Percentiles rank a stretch among this genome's conserved stretches.
Conservation (phyloP, 92 coral and sea anemone genomes). For the Porites rus region DNA sequence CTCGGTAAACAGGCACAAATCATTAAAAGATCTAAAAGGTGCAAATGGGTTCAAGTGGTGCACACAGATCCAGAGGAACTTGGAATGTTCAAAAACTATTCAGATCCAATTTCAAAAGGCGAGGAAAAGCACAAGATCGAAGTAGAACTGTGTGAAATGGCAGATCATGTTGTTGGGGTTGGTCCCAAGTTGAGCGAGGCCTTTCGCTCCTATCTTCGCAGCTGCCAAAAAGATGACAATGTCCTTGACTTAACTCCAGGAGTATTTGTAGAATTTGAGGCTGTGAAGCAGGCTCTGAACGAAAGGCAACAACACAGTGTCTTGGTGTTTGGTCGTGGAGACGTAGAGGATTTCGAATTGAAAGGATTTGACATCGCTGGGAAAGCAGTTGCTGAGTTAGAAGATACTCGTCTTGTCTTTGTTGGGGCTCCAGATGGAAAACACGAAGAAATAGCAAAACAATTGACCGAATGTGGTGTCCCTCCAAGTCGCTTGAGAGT, state of each 20-base stretch:
- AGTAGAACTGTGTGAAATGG: slow-evolving; percentile 36
- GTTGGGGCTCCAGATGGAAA: slow-evolving; percentile 25
- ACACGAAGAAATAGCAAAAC: slow-evolving; percentile 24
- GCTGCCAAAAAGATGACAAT: background rate
- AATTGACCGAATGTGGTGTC: background rate
- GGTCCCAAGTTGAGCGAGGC: slow-evolving; percentile 23
- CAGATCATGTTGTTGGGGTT: slow-evolving; percentile 17
- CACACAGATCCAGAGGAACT: slow-evolving; percentile 1
- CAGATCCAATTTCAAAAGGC: slow-evolving; percentile 16
- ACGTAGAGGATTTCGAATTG: background rate
- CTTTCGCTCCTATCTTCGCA: slow-evolving; percentile 2
- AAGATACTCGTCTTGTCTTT: slow-evolving; percentile 6
- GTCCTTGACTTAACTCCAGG: slow-evolving; percentile 10
- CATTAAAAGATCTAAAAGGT: background rate
- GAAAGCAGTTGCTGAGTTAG: slow-evolving; percentile 11
- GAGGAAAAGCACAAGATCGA: slow-evolving; percentile 6
- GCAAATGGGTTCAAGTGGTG: slow-evolving; percentile 25
- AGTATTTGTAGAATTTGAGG: slow-evolving; percentile 2
- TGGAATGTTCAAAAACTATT: no score
- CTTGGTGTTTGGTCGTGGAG: slow-evolving; percentile 23
- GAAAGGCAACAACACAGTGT: background rate
- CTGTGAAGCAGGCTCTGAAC: background rate
- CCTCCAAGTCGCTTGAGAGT: slow-evolving; percentile 9
- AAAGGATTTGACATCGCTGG: slow-evolving; percentile 15
- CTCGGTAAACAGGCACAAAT: slow-evolving; percentile 12